phyloP scores from a whole-genome alignment of 2,113 vertebrate genomes.

The Brachionichthys hirsutus region DNA sequence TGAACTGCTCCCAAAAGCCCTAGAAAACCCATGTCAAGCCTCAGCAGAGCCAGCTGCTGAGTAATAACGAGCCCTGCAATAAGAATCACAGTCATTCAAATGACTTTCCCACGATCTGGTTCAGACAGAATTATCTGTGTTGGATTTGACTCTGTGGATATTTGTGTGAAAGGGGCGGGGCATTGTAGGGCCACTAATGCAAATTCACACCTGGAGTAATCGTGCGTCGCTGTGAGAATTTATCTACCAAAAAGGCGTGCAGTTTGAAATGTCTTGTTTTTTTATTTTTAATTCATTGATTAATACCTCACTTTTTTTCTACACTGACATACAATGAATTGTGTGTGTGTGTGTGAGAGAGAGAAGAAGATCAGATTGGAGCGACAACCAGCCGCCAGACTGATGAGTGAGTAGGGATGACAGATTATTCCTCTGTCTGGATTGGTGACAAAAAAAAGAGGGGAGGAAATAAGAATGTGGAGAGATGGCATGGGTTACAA shows the following conservation, averaged over 20 bases:
- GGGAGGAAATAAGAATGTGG: too few species aligned
- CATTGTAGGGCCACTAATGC: neutral
- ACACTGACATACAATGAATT: constrained; percentile 58
- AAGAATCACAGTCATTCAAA: constrained; percentile 15
- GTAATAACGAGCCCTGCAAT: constrained; percentile 11
- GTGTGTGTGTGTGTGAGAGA: constrained; percentile 12
- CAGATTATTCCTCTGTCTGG: constrained; percentile 36
- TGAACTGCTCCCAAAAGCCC: constrained; percentile 23
- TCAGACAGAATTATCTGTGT: constrained; percentile 16
- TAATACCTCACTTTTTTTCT: too few species aligned
- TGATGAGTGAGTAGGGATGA: constrained; percentile 71
- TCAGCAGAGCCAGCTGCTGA: constrained; percentile 14
- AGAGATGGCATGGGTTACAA: constrained; percentile 6
- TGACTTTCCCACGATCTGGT: constrained; percentile 12
- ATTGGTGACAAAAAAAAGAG: constrained; percentile 3
- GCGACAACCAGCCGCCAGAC: constrained; percentile 74
- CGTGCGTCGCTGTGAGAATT: too few species aligned
- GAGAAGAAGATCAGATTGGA: constrained; percentile 71
- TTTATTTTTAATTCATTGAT: too few species aligned
- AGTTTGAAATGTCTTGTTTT: too few species aligned
- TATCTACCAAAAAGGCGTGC: too few species aligned
- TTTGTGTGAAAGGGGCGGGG: neutral
- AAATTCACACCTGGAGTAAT: too few species aligned
- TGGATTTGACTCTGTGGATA: neutral
- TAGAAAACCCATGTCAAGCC: constrained; percentile 21